These are phyloP conservation scores for Sphinx pinastri DNA, from an alignment of 2,888 invertebrate genomes.

Conservation along the genomic window DNA sequence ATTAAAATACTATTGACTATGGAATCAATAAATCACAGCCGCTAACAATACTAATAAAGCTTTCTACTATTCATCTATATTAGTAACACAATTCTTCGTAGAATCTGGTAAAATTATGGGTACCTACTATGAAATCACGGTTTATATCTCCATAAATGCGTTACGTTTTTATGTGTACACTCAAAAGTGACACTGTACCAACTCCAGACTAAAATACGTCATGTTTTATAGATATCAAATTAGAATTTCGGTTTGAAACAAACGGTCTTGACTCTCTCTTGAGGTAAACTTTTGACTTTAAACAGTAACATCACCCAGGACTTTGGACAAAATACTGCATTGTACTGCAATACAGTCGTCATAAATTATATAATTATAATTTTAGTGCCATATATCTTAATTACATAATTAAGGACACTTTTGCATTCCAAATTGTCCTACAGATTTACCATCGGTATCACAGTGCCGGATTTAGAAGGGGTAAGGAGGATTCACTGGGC, in stretches of 20 bases:
- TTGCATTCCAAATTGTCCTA: constrained; percentile 14
- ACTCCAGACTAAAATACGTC: too few relatives aligned
- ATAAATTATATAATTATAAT: too few relatives aligned
- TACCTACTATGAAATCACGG: neutral
- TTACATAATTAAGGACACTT: constrained; percentile 23
- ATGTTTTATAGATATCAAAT: too few relatives aligned
- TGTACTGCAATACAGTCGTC: too few relatives aligned
- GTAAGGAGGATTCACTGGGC: neutral
- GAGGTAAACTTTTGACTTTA: too few relatives aligned
- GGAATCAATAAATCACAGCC: constrained; percentile 28
- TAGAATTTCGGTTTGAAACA: too few relatives aligned
- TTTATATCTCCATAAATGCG: neutral
- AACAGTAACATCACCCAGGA: too few relatives aligned
- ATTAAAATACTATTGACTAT: neutral
- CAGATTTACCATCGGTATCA: neutral
- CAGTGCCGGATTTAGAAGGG: neutral
- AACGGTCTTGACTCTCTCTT: too few relatives aligned
- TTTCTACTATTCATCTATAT: constrained; percentile 12
- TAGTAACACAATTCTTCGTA: constrained; percentile 9
- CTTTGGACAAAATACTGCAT: too few relatives aligned
- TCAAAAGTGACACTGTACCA: too few relatives aligned
- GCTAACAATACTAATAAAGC: constrained; percentile 29
- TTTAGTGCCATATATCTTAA: neutral
- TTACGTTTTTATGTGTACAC: too few relatives aligned
- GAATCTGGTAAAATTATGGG: neutral